phyloP scores from a whole-genome alignment of 2,797 vertebrate species.

The Gephyroberyx darwinii region DNA sequence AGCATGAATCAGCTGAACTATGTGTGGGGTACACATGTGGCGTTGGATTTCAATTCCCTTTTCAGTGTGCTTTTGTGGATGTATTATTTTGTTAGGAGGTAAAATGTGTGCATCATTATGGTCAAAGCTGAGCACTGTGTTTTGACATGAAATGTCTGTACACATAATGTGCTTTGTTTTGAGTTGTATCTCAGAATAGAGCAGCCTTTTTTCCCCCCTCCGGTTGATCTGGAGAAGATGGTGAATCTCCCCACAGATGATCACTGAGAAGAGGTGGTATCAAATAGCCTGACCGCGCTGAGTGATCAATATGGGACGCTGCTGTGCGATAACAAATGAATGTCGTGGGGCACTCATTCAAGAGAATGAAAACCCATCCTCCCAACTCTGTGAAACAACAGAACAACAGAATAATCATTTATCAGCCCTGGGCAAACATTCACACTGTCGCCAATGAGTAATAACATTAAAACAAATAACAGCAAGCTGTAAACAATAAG shows the following conservation, averaged over 20 bases:
- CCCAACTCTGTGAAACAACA: slow-evolving; percentile 58
- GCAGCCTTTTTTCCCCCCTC: slow-evolving; percentile 1
- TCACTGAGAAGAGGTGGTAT: slow-evolving; percentile 58
- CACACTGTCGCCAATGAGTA: slow-evolving; percentile 36
- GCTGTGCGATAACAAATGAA: slow-evolving; percentile 68
- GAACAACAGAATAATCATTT: slow-evolving; percentile 59
- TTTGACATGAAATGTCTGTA: slow-evolving; percentile 45
- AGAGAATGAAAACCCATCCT: slow-evolving; percentile 65
- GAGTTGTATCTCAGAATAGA: neutral
- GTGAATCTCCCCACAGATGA: slow-evolving; percentile 41
- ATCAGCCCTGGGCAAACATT: slow-evolving; percentile 39
- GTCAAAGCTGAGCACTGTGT: slow-evolving; percentile 19
- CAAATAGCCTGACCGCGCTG: slow-evolving; percentile 53
- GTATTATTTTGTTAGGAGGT: slow-evolving; percentile 24
- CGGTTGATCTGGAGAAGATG: slow-evolving; percentile 38
- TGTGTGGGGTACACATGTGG: slow-evolving; percentile 37
- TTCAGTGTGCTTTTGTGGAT: neutral
- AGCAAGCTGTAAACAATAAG: slow-evolving; percentile 19
- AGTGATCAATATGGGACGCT: slow-evolving; percentile 71
- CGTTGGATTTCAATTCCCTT: slow-evolving; percentile 26
- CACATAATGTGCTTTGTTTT: slow-evolving; percentile 36
- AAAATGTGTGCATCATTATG: slow-evolving; percentile 29
- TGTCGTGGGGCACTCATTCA: slow-evolving; percentile 63
- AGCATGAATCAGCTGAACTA: slow-evolving; percentile 28
- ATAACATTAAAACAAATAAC: slow-evolving; percentile 43